Base-by-base conservation (phyloP, 2,888 invertebrate genomes). In the Drosophila dives region DNA sequence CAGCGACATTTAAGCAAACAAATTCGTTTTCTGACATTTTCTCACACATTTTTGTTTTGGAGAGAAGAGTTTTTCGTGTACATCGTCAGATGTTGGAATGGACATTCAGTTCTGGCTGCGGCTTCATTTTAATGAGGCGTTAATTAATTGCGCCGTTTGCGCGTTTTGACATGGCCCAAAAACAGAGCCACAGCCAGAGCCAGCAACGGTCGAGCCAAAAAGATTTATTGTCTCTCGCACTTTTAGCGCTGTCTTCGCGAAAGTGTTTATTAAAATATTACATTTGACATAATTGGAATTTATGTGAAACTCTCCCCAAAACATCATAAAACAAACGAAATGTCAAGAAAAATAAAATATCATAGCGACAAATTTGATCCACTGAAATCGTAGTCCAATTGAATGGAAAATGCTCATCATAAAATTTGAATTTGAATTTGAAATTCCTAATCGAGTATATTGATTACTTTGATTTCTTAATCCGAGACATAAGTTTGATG, bases 271-370 rank as follows among this genome's bases (percentile, higher is more conserved):
- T 92, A 91, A 92, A 91, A 90, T 89, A 90, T 91, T 88, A 91
- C 86, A 91, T 89, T 91, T 92, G 91, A 91, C 92, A 92, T 92
- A 92, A 91, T 91, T 91, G 91, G 89, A 89, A 91, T 91, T 91
- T 90, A 91, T 91, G 89, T 62, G 80, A 54, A 59, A 60, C 66
- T 49, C 53, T 51, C 45, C 58, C 58, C 45, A 60, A 75, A 65
- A n/a, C 53, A 33, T 23, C 40, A 8, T 3, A 3, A 36, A 59
- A 45, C 17, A 58, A 34, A 33, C 29, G 10, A 12, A 34, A 7
- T 20, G 42, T 56, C 33, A 40, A 17, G 36, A 60, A 33, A 36
- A 12, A 49, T 48, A 54, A 15, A 34, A 10, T 17, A 12, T 26
- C 73, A 72, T 56, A 58, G 48, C 23, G 26, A 32, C 11, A 56